These are phyloP conservation scores for Noctuana brunneofusca DNA, from an alignment of 2,888 invertebrate genomes.

Conservation along the genomic window DNA sequence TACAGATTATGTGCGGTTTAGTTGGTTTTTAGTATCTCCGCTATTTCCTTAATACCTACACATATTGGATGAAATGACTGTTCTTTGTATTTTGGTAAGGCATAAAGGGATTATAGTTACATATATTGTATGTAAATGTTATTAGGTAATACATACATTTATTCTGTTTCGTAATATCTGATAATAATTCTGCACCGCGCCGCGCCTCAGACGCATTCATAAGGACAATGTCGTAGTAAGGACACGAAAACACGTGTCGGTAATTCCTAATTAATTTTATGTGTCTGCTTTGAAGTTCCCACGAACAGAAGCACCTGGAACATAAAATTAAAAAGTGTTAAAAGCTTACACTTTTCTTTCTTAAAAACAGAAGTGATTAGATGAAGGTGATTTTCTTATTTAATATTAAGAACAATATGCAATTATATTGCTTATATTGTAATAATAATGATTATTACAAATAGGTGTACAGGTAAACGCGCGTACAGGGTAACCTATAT, in stretches of 20 bases:
- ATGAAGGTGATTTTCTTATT: not conserved
- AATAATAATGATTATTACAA: no score
- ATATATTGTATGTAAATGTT: conserved; percentile 11
- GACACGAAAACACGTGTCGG: conserved; percentile 19
- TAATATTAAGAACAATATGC: no score
- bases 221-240: conserved; percentile 27
- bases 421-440: no score
- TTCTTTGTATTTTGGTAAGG: not conserved
- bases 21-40: conserved; percentile 11
- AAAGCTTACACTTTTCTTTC: not conserved
- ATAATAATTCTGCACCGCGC: conserved; percentile 17
- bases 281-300: conserved; percentile 18
- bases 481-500: no score
- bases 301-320: conserved; percentile 22
- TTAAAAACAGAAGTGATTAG: no score
- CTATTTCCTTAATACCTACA: conserved; percentile 14
- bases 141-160: no score
- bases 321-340: conserved; percentile 9
- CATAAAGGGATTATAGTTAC: not conserved
- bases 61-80: not conserved
- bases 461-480: no score
- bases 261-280: conserved; percentile 23
- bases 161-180: conserved; percentile 14
- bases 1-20: conserved; percentile 17
- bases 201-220: not conserved